Conservation (phyloP, 2,888 invertebrate genomes). For the Acronicta aceris region DNA sequence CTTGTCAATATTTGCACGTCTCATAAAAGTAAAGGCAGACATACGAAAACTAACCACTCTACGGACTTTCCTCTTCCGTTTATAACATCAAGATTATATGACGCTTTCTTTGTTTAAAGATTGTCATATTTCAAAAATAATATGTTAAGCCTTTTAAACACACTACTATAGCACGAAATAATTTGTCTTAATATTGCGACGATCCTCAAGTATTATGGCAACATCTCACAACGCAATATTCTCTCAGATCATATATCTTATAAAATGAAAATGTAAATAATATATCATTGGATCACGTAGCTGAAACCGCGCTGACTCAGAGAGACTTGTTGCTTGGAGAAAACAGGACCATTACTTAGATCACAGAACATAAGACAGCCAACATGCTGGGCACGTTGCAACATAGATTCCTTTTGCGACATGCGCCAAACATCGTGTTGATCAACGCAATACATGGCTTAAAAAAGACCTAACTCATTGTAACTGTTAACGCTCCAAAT, state of each 20-base stretch:
- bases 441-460: conserved; percentile 29
- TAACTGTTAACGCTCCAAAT: conserved; percentile 29
- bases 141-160: conserved; percentile 22
- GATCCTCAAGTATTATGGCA: conserved; percentile 39
- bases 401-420: conserved; percentile 47
- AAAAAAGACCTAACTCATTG: conserved; percentile 9
- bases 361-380: conserved; percentile 43
- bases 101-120: conserved; percentile 47
- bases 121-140: conserved; percentile 34
- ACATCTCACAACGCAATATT: conserved; percentile 45
- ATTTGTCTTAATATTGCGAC: conserved; percentile 34
- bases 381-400: conserved; percentile 47
- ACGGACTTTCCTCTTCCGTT: conserved; percentile 31
- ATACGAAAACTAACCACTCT: conserved; percentile 25
- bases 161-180: conserved; percentile 33
- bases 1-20: conserved; percentile 70
- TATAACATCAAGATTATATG: conserved; percentile 37
- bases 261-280: conserved; percentile 52
- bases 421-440: conserved; percentile 42
- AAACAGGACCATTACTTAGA: conserved; percentile 59
- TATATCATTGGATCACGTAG: conserved; percentile 58
- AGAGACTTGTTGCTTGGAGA: conserved; percentile 63
- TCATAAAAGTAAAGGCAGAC: conserved; percentile 60
- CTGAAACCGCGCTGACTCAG: conserved; percentile 65
- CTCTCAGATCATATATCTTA: conserved; percentile 42